Percentiles rank a stretch among this genome's conserved stretches.
phyloP scores from a whole-genome alignment of 2,113 vertebrate genomes.

The Onychostruthus taczanowskii region DNA sequence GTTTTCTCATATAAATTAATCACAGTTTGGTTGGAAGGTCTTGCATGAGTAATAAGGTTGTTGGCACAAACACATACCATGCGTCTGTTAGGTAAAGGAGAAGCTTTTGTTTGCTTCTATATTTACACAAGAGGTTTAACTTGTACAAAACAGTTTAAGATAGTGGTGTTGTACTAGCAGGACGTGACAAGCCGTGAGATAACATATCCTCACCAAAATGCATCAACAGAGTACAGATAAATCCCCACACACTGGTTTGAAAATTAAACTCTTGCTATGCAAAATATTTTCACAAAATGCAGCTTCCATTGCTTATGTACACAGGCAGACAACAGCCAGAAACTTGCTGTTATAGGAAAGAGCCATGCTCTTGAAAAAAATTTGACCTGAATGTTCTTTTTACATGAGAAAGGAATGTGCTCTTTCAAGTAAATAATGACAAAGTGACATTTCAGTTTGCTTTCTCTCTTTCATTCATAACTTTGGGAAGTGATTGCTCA shows the following conservation, averaged over 20 bases:
- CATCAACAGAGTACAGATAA: neutral
- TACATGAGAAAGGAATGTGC: neutral
- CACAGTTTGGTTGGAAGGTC: constrained; percentile 26
- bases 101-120: neutral
- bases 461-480: neutral
- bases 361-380: neutral
- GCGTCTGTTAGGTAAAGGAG: constrained; percentile 5
- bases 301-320: neutral
- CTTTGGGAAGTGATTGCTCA: neutral
- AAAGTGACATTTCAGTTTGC: neutral
- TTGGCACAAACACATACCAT: constrained; percentile 9
- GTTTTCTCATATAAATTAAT: constrained; percentile 50
- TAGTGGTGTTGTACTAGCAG: neutral
- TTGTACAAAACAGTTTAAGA: neutral
- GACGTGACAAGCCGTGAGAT: neutral
- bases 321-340: neutral
- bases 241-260: neutral
- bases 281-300: neutral
- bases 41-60: constrained; percentile 8
- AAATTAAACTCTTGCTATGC: neutral
- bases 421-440: neutral
- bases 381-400: neutral
- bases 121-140: neutral
- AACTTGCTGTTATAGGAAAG: neutral
- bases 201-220: neutral